Conservation (phyloP, 2,888 invertebrate genomes). For the Polyommatus iphigenia region DNA sequence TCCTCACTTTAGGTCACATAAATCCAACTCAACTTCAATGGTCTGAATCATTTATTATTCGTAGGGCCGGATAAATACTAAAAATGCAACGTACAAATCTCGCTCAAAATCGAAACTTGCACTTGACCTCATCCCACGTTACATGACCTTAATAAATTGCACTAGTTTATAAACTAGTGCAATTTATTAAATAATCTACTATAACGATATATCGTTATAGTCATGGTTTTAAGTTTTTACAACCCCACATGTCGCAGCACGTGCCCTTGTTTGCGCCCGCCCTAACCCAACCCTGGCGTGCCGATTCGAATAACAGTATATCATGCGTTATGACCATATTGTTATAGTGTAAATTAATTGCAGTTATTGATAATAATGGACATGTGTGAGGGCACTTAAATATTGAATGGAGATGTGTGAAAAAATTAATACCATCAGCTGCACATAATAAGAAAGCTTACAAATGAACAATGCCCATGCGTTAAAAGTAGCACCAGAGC, state of each 20-base stretch:
- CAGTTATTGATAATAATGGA: constrained; percentile 33
- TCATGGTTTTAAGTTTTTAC: constrained; percentile 8
- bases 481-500: neutral
- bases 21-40: neutral
- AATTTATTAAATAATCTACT: too few species aligned
- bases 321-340: constrained; percentile 35
- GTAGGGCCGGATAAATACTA: neutral
- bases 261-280: neutral
- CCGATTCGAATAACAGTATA: constrained; percentile 34
- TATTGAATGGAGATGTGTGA: neutral
- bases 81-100: neutral
- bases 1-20: neutral
- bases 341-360: constrained; percentile 41
- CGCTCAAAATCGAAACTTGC: neutral
- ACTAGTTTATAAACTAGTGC: too few species aligned
- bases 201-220: neutral
- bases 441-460: neutral
- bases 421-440: neutral
- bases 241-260: constrained; percentile 24
- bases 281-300: constrained; percentile 25
- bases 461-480: neutral
- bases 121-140: neutral
- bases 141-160: neutral
- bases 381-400: constrained; percentile 32
- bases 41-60: neutral